These are phyloP conservation scores for Xestobium rufovillosum DNA, from an alignment of 2,888 invertebrate genomes.

Conservation along the genomic window DNA sequence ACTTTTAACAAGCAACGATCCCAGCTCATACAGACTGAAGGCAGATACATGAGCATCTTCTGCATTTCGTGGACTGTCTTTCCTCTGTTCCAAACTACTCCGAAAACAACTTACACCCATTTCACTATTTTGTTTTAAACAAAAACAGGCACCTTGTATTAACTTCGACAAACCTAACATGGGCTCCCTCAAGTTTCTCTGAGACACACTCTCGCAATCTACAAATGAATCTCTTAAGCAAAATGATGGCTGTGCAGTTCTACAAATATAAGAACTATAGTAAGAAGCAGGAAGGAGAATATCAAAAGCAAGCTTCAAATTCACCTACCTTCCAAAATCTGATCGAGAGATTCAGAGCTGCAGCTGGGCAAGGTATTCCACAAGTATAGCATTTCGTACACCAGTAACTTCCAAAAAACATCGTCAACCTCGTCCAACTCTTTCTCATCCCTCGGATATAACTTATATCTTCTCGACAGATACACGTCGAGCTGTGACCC, in stretches of 20 bases:
- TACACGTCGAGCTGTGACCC: constrained; percentile 37
- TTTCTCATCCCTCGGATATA: constrained; percentile 32
- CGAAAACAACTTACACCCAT: constrained; percentile 39
- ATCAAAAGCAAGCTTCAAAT: constrained; percentile 9
- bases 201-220: constrained; percentile 34
- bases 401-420: constrained; percentile 51
- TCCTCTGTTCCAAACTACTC: constrained; percentile 37
- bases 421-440: too few species aligned
- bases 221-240: constrained; percentile 20
- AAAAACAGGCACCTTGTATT: constrained; percentile 47
- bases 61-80: constrained; percentile 24
- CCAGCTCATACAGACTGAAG: constrained; percentile 58
- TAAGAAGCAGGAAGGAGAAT: too few species aligned
- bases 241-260: constrained; percentile 9
- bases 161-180: constrained; percentile 49
- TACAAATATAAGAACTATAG: constrained; percentile 4
- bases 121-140: constrained; percentile 40
- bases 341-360: constrained; percentile 37
- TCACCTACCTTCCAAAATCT: constrained; percentile 42
- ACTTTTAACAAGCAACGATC: constrained; percentile 44
- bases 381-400: constrained; percentile 58
- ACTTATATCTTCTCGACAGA: constrained; percentile 31
- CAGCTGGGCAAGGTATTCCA: constrained; percentile 61
- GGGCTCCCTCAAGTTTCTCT: constrained; percentile 42
- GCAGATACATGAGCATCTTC: constrained; percentile 54